Evolutionary conservation across 2,888 invertebrate genomes (phyloP), one percentile per base, ranked within the genome.

Genomic region (Clepsis dumicolana): DNA sequence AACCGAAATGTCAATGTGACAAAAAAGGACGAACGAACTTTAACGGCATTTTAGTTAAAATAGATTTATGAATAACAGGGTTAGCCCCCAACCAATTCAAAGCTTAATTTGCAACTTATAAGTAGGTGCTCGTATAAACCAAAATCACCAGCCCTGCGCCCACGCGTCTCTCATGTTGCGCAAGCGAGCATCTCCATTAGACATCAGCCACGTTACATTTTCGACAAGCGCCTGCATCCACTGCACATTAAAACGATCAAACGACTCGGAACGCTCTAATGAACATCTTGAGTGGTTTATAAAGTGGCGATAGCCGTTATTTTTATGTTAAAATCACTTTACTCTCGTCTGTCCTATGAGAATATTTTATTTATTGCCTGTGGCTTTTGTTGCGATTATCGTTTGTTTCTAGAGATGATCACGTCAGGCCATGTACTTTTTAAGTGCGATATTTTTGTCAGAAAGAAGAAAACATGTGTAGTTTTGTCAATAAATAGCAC

Each of bases 201-300:
- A 84, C 76, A 80, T 84, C 75, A 77, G 73, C 71, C 77, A 75
- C 78, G 79, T 77, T 80, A 79, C 77, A 74, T 77, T 75, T 77
- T 76, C 69, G 74, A 77, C 75, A 70, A 75, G 72, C 72, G 67
- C 70, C 72, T 71, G 79, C 79, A 74, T 73, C 77, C 80, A 76
- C 77, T 75, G 79, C 83, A 84, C 87, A 91, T 91, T 90, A 90
- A 90, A 90, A 83, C 88, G 86, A 91, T 87, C 88, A 82, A 88
- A 87, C 85, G 85, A 81, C 84, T 80, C 81, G 85, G 83, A 86
- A 86, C 84, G 82, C 83, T 82, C 88, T 90, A 91, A 92, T 91
- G 90, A 91, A 87, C 85, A 75, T 86, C 87, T 91, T 91, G 89
- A 93, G 93, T 93, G 93, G 87, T 89, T 88, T 89, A 91, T 89